Base-by-base conservation (phyloP, 2,113 vertebrate genomes). In the Sturnus vulgaris region DNA sequence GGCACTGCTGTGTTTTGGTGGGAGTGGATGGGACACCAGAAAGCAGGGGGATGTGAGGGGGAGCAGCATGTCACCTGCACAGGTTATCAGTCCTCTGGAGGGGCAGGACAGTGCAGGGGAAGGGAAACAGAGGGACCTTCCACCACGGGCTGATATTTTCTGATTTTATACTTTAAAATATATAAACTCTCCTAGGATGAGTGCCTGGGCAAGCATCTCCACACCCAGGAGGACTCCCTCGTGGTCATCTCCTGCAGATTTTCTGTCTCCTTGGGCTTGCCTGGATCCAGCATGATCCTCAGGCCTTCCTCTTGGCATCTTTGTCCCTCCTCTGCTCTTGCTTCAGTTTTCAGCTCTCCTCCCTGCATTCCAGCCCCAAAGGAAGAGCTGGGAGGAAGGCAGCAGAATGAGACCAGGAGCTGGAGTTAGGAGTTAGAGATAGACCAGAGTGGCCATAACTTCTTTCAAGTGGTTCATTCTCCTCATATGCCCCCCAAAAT, bases 1-100 rank as follows among this genome's bases (percentile, higher is more conserved):
- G 56, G 25, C 37, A 27, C 22, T 0, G 0, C 33, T 27, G 40
- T 3, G 0, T 49, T 76, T 82, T 55, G 76, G 42, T 19, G 28
- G 37, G 12, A 59, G 35, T 16, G 5, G 44, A 3, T 37, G 35
- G 60, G 61, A 18, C 8, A 50, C 6, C 61, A 42, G 44, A 39
- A n/a, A 47, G 44, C 66, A 82, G 24, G 19, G 42, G 49, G 5
- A 16, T 50, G 22, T 0, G 1, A 76, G 37, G 44, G 16, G 27
- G 22, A 49, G 49, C 20, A 27, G 21, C 4, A 1, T 25, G 23
- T 44, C 53, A 68, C 39, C 39, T 47, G 33, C 23, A 9, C 7
- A 5, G 8, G 27, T 47, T 40, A 46, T 10, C 8, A 16, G 27
- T 8, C 7, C 37, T 52, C 71, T 69, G 63, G 35, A 11, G 59